These are phyloP conservation scores for Eretmocerus hayati DNA, from an alignment of 2,888 invertebrate genomes.

Conservation along the genomic window DNA sequence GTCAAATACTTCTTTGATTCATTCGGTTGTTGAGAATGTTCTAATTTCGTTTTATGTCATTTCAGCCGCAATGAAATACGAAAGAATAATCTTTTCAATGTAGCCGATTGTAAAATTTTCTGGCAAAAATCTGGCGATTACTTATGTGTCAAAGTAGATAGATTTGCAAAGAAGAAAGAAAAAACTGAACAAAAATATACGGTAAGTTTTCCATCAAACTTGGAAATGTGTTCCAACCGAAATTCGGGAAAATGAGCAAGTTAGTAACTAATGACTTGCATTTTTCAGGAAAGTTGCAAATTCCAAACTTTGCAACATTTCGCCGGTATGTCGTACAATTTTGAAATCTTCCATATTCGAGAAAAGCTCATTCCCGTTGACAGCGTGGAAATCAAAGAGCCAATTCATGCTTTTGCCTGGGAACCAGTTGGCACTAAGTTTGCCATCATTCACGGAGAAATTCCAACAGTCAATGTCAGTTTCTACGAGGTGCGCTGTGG, in stretches of 20 bases:
- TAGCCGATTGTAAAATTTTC: constrained; percentile 96
- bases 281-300: constrained; percentile 19
- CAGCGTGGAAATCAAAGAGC: constrained; percentile 90
- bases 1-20: not conserved
- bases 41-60: too few relatives aligned
- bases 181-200: constrained; percentile 90
- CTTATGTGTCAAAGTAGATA: constrained; percentile 90
- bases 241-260: too few relatives aligned
- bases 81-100: constrained; percentile 93
- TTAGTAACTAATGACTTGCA: too few relatives aligned
- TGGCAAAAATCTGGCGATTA: constrained; percentile 99
- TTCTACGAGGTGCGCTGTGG: constrained; percentile 90
- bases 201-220: constrained; percentile 42
- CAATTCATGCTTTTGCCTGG: constrained; percentile 94
- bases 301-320: constrained; percentile 21
- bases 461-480: constrained; percentile 76
- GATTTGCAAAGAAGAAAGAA: constrained; percentile 87
- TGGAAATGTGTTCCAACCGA: not conserved
- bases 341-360: constrained; percentile 98
- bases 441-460: constrained; percentile 92
- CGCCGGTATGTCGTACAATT: constrained; percentile 89
- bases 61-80: constrained; percentile 70
- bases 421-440: constrained; percentile 96
- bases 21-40: not conserved
- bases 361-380: constrained; percentile 98